Percentiles rank a stretch among this genome's conserved stretches.
Evolutionary conservation across 2,113 vertebrate genomes (phyloP).

Genomic region (Etia nguti): DNA sequence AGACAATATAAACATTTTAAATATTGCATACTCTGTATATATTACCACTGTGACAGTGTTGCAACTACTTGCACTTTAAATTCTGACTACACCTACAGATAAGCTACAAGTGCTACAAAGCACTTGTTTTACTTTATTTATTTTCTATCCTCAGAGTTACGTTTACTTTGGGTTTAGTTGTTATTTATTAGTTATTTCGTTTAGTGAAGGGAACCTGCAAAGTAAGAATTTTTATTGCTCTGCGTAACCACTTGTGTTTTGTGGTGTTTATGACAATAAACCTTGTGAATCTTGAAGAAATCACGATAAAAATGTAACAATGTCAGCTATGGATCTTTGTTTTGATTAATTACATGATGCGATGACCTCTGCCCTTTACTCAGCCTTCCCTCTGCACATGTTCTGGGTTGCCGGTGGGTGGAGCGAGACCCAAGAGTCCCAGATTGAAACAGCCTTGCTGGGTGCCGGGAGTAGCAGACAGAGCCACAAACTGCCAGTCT

Average conservation of each 20-base stretch:
- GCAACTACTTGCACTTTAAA: too few species aligned
- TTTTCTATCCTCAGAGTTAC: neutral
- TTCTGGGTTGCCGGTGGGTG: fast-evolving
- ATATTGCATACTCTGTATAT: too few species aligned
- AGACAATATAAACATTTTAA: too few species aligned
- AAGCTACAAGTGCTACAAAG: neutral
- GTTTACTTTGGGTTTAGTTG: neutral
- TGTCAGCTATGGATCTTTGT: neutral
- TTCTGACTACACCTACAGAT: too few species aligned
- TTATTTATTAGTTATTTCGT: too few species aligned
- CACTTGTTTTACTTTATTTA: neutral
- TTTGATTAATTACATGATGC: neutral
- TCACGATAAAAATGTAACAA: neutral
- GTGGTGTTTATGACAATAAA: neutral
- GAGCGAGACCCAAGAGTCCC: fast-evolving
- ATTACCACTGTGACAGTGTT: too few species aligned
- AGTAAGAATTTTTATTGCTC: fast-evolving
- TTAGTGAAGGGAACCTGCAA: fast-evolving
- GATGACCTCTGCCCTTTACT: neutral
- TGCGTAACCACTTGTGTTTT: neutral
- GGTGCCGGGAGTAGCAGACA: neutral
- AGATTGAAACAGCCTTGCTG: neutral
- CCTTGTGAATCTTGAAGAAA: neutral
- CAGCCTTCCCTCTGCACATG: fast-evolving
- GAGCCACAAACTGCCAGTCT: neutral